Conservation (phyloP, 2,888 invertebrate species). For the Encarsia formosa region DNA sequence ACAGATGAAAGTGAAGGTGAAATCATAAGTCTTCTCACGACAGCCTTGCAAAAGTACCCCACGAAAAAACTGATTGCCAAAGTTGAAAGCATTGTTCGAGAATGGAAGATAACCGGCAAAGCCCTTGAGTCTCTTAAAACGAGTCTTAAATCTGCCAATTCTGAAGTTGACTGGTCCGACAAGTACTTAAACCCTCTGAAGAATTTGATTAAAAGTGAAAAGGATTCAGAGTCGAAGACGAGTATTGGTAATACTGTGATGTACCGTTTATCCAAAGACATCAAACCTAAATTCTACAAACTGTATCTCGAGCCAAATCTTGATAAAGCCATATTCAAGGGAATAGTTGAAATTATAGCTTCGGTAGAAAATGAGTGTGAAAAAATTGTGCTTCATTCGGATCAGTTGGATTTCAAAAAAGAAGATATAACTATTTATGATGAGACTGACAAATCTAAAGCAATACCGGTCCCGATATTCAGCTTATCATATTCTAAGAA, state of each 20-base stretch:
- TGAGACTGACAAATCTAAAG: neutral
- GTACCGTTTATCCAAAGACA: constrained; percentile 57
- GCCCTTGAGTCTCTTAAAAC: constrained; percentile 26
- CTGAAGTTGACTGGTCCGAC: constrained; percentile 36
- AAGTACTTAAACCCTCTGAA: constrained; percentile 4
- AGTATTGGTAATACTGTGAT: neutral
- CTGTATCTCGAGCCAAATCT: constrained; percentile 55
- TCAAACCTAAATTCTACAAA: constrained; percentile 56
- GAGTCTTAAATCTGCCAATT: constrained; percentile 32
- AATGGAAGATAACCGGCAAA: constrained; percentile 8
- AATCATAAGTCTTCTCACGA: constrained; percentile 31
- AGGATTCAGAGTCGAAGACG: neutral
- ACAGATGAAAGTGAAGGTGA: no score
- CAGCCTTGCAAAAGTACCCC: constrained; percentile 36
- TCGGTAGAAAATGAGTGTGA: constrained; percentile 23
- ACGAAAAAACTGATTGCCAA: constrained; percentile 30
- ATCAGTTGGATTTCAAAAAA: constrained; percentile 22
- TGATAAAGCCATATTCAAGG: constrained; percentile 38
- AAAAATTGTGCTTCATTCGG: constrained; percentile 35
- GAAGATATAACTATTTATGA: constrained; percentile 7
- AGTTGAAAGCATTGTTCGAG: constrained; percentile 31
- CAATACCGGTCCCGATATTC: neutral
- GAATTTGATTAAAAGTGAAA: constrained; percentile 4
- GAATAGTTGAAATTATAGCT: constrained; percentile 34
- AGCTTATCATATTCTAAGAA: constrained; percentile 1